A percentile compares a stretch with the other conserved stretches of the same genome.
phyloP scores from a whole-genome alignment of 2,888 invertebrate genomes.

The Neoaliturus tenellus region DNA sequence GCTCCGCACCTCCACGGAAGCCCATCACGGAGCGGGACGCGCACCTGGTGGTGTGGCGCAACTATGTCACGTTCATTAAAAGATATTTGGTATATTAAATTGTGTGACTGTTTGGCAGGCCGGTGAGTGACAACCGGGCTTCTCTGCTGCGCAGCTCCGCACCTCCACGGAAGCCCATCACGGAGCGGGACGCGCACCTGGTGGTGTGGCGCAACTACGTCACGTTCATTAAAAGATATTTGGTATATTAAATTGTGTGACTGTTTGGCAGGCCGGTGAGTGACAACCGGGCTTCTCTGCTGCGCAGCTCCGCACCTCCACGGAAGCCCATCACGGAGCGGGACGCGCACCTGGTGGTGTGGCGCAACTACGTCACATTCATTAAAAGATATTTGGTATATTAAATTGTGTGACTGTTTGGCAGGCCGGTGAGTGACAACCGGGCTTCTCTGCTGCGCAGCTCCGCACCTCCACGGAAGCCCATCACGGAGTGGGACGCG shows the following conservation, averaged over 20 bases:
- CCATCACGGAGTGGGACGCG: constrained; percentile 94
- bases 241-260: no score
- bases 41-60: constrained; percentile 98
- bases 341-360: constrained; percentile 96
- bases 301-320: constrained; percentile 91
- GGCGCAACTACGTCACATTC: constrained; percentile 98
- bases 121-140: constrained; percentile 97
- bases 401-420: no score
- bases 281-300: constrained; percentile 96
- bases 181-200: constrained; percentile 96
- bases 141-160: constrained; percentile 93
- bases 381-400: no score
- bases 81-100: no score
- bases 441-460: constrained; percentile 94
- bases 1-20: constrained; percentile 91
- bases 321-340: constrained; percentile 95
- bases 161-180: constrained; percentile 91
- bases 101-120: no score
- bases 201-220: constrained; percentile 99
- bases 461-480: constrained; percentile 91
- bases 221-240: no score
- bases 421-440: constrained; percentile 96
- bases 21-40: constrained; percentile 95
- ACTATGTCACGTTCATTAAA: constrained; percentile 97
- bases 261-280: constrained; percentile 95